These are phyloP conservation scores for Actenoides hombroni DNA, from an alignment of 2,113 vertebrate species.

Conservation along the genomic window DNA sequence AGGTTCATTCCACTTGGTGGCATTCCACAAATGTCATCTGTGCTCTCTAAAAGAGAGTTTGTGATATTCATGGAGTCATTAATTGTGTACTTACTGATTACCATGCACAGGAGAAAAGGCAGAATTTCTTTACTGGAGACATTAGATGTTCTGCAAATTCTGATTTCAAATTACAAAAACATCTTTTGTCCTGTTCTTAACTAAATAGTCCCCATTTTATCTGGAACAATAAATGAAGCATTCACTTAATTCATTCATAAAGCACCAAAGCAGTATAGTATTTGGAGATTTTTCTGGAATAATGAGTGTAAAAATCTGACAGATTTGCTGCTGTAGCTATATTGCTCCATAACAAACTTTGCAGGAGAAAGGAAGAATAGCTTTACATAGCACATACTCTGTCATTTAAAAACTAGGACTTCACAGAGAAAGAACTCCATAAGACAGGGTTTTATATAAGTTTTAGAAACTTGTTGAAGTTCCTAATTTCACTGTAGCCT, in stretches of 20 bases:
- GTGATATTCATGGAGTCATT: neutral
- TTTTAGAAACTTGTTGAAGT: conserved; percentile 46
- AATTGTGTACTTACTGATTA: neutral
- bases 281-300: neutral
- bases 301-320: neutral
- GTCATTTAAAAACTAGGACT: conserved; percentile 14
- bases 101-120: neutral
- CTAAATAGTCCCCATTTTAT: neutral
- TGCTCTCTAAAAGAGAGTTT: neutral
- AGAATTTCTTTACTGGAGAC: neutral
- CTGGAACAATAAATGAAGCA: neutral
- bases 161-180: neutral
- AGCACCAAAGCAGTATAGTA: neutral
- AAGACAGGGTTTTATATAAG: conserved; percentile 14
- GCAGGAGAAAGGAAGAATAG: neutral
- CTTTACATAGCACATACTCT: neutral
- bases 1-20: neutral
- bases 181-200: neutral
- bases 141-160: neutral
- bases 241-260: neutral
- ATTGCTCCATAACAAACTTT: neutral
- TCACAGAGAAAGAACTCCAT: neutral
- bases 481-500: conserved; percentile 43
- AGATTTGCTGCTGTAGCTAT: neutral
- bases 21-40: neutral